phyloP scores from a whole-genome alignment of 2,888 invertebrate genomes.

The Microchrysa polita region DNA sequence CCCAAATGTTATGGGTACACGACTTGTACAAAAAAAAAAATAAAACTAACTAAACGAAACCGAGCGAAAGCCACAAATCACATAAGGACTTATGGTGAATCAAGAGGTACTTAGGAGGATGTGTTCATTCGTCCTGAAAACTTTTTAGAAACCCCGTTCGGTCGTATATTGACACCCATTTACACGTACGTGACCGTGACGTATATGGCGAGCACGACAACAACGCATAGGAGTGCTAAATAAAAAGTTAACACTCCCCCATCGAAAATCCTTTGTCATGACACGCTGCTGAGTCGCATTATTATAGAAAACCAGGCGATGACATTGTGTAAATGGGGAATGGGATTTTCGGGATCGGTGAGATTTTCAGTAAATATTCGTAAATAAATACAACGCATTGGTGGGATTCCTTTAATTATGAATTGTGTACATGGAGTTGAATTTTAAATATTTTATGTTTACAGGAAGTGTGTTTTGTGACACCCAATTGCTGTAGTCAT shows the following conservation, averaged over 20 bases:
- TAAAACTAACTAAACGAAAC: too few species aligned
- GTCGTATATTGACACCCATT: not conserved
- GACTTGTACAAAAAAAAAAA: too few species aligned
- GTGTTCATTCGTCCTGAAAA: constrained; percentile 23
- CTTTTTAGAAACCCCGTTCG: constrained; percentile 13
- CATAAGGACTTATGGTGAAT: constrained; percentile 20
- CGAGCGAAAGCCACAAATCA: constrained; percentile 21
- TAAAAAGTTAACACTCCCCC: too few species aligned
- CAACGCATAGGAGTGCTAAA: too few species aligned
- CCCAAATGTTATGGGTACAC: not conserved
- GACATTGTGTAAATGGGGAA: constrained; percentile 32
- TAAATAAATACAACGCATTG: too few species aligned
- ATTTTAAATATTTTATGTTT: too few species aligned
- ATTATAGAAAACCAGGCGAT: constrained; percentile 18
- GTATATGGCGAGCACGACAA: not conserved
- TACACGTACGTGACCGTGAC: not conserved
- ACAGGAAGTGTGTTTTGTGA: too few species aligned
- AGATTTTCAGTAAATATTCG: not conserved
- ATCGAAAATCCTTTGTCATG: too few species aligned
- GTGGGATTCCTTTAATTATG: constrained; percentile 25
- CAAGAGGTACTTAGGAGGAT: constrained; percentile 5
- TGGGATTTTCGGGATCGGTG: constrained; percentile 16
- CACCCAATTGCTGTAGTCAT: too few species aligned
- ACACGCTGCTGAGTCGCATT: not conserved
- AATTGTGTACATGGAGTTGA: too few species aligned